A percentile compares a stretch with the other conserved stretches of the same genome.
phyloP scores from a whole-genome alignment of 2,888 invertebrate genomes.

The Thereva unica region DNA sequence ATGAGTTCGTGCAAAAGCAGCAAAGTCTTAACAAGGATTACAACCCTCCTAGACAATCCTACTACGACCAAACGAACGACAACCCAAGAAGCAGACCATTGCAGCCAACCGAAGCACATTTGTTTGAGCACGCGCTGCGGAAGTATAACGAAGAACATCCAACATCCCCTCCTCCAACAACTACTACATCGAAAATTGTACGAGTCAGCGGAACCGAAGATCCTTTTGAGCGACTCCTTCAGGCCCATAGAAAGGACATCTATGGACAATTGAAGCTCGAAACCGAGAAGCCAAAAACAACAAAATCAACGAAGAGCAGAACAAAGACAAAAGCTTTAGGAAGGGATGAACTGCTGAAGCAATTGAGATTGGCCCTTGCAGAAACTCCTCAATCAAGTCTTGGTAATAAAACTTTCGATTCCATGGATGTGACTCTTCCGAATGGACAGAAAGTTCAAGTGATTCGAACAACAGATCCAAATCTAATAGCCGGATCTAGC shows the following conservation, averaged over 20 bases:
- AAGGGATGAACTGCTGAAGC: conserved; percentile 73
- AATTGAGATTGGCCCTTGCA: conserved; percentile 73
- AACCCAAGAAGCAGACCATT: conserved; percentile 50
- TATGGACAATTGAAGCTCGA: conserved; percentile 66
- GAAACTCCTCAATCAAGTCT: conserved; percentile 69
- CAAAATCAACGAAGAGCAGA: conserved; percentile 63
- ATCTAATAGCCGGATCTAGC: conserved; percentile 63
- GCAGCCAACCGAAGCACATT: conserved; percentile 66
- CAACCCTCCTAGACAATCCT: conserved; percentile 18
- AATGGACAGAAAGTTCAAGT: conserved; percentile 79
- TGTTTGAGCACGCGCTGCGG: conserved; percentile 69
- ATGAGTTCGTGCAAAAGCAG: conserved; percentile 71
- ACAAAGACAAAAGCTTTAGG: conserved; percentile 63
- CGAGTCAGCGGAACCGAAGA: conserved; percentile 52
- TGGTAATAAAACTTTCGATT: conserved; percentile 69
- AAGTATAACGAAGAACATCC: conserved; percentile 71
- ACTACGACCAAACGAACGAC: conserved; percentile 25
- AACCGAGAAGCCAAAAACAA: conserved; percentile 53
- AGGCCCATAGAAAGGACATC: conserved; percentile 63
- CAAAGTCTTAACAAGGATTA: conserved; percentile 64
- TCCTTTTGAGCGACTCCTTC: conserved; percentile 54
- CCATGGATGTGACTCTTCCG: conserved; percentile 72
- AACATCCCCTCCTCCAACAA: conserved; percentile 66
- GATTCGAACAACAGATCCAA: conserved; percentile 72
- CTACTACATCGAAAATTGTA: conserved; percentile 57